These are phyloP conservation scores for Aricia artaxerxes DNA, from an alignment of 2,888 invertebrate species.

Conservation along the genomic window DNA sequence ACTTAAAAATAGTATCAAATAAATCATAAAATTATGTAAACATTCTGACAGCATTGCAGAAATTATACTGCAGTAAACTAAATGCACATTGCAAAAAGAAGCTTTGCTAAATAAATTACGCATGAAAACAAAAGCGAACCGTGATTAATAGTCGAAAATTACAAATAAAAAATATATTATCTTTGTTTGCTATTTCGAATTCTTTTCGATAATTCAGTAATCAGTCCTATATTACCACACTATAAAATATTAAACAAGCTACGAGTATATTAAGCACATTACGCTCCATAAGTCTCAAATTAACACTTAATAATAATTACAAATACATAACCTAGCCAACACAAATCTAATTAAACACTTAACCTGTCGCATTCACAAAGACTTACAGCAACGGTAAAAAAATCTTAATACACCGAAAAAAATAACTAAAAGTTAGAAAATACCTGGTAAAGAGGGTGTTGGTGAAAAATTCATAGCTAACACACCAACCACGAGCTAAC, in stretches of 20 bases:
- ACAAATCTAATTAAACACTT: conserved; percentile 3
- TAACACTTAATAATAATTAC: not conserved
- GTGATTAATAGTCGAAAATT: too few species aligned
- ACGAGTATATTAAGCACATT: not conserved
- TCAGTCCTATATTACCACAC: too few species aligned
- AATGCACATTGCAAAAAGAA: not conserved
- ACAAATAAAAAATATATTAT: too few species aligned
- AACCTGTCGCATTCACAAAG: not conserved
- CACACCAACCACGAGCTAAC: conserved; percentile 43
- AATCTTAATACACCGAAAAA: not conserved
- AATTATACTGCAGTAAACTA: not conserved
- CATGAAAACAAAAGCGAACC: not conserved
- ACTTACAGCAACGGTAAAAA: not conserved
- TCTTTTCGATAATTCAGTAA: too few species aligned
- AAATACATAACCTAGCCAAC: not conserved
- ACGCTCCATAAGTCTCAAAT: not conserved
- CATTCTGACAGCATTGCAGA: not conserved
- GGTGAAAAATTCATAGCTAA: conserved; percentile 37
- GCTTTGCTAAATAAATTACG: not conserved
- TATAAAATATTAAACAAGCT: not conserved
- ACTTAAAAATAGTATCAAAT: not conserved
- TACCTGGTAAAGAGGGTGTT: conserved; percentile 34
- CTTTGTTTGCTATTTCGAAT: too few species aligned
- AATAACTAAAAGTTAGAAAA: not conserved
- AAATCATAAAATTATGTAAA: not conserved